Conservation (phyloP, 2,113 vertebrate species). For the Dicrurus megarhynchus region DNA sequence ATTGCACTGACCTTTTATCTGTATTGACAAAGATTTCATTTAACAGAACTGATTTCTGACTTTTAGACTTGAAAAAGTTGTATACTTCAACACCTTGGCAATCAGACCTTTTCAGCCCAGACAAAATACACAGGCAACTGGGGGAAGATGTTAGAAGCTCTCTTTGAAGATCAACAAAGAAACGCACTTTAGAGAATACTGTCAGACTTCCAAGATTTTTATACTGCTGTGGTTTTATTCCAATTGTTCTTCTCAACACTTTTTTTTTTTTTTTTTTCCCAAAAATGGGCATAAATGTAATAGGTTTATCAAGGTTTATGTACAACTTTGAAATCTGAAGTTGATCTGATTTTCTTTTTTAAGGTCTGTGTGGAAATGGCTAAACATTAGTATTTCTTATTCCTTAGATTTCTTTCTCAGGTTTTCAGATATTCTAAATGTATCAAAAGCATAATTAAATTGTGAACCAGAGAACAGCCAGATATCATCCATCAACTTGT, state of each 20-base stretch:
- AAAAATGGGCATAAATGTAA: neutral
- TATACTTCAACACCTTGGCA: neutral
- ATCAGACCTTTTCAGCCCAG: slow-evolving; percentile 30
- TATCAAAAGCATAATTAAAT: slow-evolving; percentile 10
- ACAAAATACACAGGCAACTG: neutral
- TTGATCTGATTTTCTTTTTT: neutral
- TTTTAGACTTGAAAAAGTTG: slow-evolving; percentile 15
- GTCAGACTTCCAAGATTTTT: neutral
- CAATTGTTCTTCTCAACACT: neutral
- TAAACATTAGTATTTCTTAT: neutral
- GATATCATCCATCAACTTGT: slow-evolving; percentile 13
- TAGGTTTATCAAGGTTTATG: neutral
- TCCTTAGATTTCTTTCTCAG: neutral
- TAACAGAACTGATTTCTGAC: slow-evolving; percentile 17
- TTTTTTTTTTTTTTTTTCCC: neutral
- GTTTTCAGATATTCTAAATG: neutral
- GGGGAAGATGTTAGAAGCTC: neutral
- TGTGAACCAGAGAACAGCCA: neutral
- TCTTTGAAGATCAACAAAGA: slow-evolving; percentile 2
- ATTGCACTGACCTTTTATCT: slow-evolving; percentile 43
- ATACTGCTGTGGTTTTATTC: neutral
- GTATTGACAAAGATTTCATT: slow-evolving; percentile 37
- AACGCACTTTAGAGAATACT: neutral
- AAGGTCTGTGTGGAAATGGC: neutral
- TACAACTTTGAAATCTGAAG: neutral